A percentile compares a stretch with the other conserved stretches of the same genome.
phyloP scores from a whole-genome alignment of 2,113 vertebrate genomes.

The Glaucidium brasilianum region DNA sequence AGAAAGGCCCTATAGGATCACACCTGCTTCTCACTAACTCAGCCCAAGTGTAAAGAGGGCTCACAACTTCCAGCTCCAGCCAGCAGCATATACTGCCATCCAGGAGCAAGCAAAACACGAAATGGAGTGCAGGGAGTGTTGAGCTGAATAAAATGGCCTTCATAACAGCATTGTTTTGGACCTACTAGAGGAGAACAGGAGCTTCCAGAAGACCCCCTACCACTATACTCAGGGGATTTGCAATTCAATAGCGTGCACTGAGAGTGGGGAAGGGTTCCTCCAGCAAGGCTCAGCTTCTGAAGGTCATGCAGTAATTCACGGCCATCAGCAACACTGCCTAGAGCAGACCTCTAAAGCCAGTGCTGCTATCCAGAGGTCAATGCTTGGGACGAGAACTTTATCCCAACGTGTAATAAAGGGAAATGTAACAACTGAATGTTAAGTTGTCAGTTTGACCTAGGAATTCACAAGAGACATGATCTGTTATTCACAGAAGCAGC shows the following conservation, averaged over 20 bases:
- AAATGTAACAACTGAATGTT: neutral
- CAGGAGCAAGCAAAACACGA: neutral
- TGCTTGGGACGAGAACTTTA: neutral
- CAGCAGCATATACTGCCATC: accelerated
- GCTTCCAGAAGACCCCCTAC: neutral
- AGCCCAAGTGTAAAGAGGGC: conserved; percentile 25
- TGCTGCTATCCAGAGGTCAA: neutral
- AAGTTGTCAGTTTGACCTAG: neutral
- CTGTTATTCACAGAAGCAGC: neutral
- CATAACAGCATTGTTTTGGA: neutral
- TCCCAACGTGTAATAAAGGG: neutral
- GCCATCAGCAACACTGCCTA: neutral
- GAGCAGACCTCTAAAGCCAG: neutral
- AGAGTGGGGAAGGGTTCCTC: neutral
- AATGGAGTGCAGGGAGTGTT: neutral
- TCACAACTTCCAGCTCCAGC: conserved; percentile 19
- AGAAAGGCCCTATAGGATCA: conserved; percentile 37
- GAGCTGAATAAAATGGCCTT: neutral
- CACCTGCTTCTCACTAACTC: conserved; percentile 70
- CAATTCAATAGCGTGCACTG: neutral
- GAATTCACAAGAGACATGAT: neutral
- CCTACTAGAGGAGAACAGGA: neutral
- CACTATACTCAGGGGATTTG: neutral
- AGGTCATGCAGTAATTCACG: neutral
- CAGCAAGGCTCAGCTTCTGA: neutral